Evolutionary conservation across 2,797 vertebrate genomes (phyloP).

Genomic region (Megaceryle alcyon): DNA sequence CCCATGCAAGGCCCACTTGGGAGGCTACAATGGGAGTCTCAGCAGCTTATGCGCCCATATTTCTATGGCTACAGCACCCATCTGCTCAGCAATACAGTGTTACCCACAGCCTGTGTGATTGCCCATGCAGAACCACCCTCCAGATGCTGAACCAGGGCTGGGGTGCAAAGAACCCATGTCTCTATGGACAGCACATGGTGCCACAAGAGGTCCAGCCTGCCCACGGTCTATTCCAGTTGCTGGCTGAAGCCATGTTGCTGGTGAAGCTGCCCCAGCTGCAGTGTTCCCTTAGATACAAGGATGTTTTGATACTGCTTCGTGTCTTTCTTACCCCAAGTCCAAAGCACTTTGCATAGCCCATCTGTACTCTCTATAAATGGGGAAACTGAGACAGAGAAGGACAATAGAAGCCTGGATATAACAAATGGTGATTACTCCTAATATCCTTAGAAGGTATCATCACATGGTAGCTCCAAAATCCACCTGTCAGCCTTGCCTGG

Average conservation of each 20-base stretch:
- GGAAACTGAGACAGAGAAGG: not conserved
- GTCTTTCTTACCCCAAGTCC: not conserved
- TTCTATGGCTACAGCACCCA: constrained; percentile 63
- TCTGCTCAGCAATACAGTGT: constrained; percentile 13
- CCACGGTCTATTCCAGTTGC: not conserved
- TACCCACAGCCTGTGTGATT: not conserved
- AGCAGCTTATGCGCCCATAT: constrained; percentile 12
- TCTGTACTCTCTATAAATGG: not conserved
- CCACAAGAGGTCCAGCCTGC: accelerated
- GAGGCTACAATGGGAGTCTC: constrained; percentile 58
- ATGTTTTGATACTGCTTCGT: not conserved
- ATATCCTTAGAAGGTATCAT: too few species aligned
- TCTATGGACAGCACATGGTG: accelerated
- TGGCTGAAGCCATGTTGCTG: accelerated
- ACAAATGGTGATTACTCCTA: accelerated
- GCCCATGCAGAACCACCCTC: not conserved
- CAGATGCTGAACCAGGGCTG: not conserved
- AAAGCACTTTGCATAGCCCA: not conserved
- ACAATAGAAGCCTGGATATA: not conserved
- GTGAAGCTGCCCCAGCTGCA: not conserved
- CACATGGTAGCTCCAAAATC: not conserved
- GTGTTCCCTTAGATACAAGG: not conserved
- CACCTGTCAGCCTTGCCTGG: not conserved
- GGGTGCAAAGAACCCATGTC: not conserved
- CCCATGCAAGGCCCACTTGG: constrained; percentile 41